A percentile compares a stretch with the other conserved stretches of the same genome.
Conservation (phyloP, 2,113 vertebrate genomes). For the Pongo abelii region DNA sequence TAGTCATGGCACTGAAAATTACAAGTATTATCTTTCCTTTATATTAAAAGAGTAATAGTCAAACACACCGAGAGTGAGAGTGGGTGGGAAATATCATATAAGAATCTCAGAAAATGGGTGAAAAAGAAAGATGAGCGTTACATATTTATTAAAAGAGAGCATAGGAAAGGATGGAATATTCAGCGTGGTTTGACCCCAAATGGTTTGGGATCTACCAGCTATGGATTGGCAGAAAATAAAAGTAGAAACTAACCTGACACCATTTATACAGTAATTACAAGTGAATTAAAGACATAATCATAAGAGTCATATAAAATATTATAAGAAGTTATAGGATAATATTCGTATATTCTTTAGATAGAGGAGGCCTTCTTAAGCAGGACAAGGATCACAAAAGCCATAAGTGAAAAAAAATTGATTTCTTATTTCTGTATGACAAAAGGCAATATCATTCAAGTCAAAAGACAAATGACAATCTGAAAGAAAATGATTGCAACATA, state of each 20-base stretch:
- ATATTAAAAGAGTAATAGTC: not conserved
- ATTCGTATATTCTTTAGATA: not conserved
- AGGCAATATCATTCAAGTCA: not conserved
- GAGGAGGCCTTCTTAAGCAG: not conserved
- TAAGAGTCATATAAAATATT: not conserved
- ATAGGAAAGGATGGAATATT: not conserved
- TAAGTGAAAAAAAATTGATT: not conserved
- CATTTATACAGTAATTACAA: not conserved
- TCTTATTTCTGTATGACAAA: not conserved
- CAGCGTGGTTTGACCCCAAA: not conserved
- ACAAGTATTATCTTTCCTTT: not conserved
- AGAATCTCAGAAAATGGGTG: not conserved
- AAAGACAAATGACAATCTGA: not conserved
- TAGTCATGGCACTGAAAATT: not conserved
- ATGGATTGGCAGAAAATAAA: conserved; percentile 9
- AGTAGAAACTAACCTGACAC: not conserved
- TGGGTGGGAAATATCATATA: not conserved
- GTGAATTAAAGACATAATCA: not conserved
- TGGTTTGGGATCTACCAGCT: not conserved
- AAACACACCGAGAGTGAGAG: not conserved
- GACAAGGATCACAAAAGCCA: not conserved
- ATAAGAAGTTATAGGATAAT: not conserved
- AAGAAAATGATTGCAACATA: not conserved
- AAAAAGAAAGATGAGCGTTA: not conserved
- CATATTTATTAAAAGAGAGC: not conserved